Conservation (phyloP, 2,113 vertebrate species). For the Channa maculata region DNA sequence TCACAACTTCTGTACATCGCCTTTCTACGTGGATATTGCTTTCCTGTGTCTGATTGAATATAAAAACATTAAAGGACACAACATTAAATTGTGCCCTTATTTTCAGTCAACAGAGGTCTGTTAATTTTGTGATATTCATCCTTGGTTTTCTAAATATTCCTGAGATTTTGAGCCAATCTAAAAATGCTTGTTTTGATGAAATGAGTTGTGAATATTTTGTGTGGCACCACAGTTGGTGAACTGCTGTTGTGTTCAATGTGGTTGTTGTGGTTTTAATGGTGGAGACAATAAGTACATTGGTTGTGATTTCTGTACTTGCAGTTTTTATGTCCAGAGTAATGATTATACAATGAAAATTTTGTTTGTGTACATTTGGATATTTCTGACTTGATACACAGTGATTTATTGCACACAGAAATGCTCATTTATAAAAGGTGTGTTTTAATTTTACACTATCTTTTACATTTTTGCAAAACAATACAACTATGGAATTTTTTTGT, state of each 20-base stretch:
- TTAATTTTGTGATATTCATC: constrained; percentile 71
- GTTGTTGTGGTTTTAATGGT: constrained; percentile 92
- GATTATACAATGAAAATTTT: constrained; percentile 77
- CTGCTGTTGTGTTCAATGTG: constrained; percentile 91
- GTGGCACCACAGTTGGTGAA: constrained; percentile 81
- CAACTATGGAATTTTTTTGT: constrained; percentile 25
- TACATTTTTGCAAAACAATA: constrained; percentile 42
- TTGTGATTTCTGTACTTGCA: constrained; percentile 90
- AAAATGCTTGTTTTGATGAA: constrained; percentile 68
- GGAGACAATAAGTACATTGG: constrained; percentile 87
- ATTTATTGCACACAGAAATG: constrained; percentile 63
- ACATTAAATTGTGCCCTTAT: constrained; percentile 54
- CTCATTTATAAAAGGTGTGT: constrained; percentile 54
- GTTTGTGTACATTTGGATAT: constrained; percentile 83
- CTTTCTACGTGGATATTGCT: constrained; percentile 70
- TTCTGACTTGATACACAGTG: constrained; percentile 86
- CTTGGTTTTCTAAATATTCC: constrained; percentile 68
- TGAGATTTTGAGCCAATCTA: constrained; percentile 78
- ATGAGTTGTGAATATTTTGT: constrained; percentile 74
- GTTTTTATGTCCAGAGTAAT: constrained; percentile 89
- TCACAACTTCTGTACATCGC: constrained; percentile 54
- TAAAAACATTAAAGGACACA: constrained; percentile 24
- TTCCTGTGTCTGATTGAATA: constrained; percentile 68
- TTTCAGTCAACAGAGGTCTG: constrained; percentile 56
- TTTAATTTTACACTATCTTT: constrained; percentile 49